Evolutionary conservation across 1,140 invertebrate genomes (phyloP).

Genomic region (Macrosteles quadrilineatus): DNA sequence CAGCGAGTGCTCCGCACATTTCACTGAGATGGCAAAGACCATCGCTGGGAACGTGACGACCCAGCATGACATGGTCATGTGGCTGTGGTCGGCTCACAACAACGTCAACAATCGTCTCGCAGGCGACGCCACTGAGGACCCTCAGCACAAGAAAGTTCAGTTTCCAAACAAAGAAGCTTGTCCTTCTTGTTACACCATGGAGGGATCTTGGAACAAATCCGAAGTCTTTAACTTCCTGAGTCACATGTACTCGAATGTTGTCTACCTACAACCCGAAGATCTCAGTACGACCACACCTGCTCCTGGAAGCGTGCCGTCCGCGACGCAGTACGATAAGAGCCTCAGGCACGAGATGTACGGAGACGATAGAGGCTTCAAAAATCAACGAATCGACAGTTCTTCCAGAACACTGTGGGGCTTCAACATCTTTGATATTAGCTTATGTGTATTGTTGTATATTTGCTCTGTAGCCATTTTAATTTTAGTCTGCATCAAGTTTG

Average conservation of each 20-base stretch:
- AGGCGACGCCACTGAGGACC: conserved; percentile 89
- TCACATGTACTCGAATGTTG: conserved; percentile 64
- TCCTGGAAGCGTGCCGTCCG: not conserved
- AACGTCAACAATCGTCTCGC: conserved; percentile 86
- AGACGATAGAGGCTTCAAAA: conserved; percentile 35
- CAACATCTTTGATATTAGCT: conserved; percentile 68
- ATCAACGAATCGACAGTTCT: conserved; percentile 45
- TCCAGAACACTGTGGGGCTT: conserved; percentile 55
- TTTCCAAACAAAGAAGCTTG: conserved; percentile 78
- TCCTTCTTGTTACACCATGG: conserved; percentile 62
- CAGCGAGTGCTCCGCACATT: conserved; percentile 85
- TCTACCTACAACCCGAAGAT: conserved; percentile 31
- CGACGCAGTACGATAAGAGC: conserved; percentile 34
- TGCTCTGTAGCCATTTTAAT: conserved; percentile 68
- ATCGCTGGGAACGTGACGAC: conserved; percentile 67
- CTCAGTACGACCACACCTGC: not conserved
- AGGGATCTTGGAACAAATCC: conserved; percentile 65
- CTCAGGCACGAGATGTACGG: conserved; percentile 39
- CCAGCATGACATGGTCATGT: conserved; percentile 77
- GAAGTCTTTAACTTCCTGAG: conserved; percentile 76
- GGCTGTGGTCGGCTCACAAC: conserved; percentile 96
- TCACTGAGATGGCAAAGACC: conserved; percentile 73
- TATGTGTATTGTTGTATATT: conserved; percentile 73
- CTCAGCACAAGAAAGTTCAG: conserved; percentile 83
- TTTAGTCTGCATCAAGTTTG: conserved; percentile 74